Percentiles rank a stretch among this genome's conserved stretches.
Conservation (phyloP, 2,797 vertebrate species). For the Anguilla anguilla region DNA sequence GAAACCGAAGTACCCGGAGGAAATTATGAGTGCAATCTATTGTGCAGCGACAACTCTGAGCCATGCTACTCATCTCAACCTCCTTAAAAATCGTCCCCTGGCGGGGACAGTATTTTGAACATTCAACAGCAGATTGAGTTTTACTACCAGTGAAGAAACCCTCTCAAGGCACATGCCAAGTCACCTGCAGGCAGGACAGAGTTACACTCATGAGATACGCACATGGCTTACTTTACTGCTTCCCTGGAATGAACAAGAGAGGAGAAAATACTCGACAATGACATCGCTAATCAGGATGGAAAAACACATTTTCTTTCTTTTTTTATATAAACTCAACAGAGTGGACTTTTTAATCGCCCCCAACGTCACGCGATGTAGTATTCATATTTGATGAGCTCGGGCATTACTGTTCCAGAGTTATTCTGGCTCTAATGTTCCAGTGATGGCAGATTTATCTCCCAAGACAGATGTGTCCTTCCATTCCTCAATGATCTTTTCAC, state of each 20-base stretch:
- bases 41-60: no score
- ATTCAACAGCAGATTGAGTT: not conserved
- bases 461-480: not conserved
- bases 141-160: not conserved
- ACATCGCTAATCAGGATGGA: not conserved
- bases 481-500: not conserved
- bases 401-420: not conserved
- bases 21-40: not conserved
- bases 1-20: conserved; percentile 11
- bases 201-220: no score
- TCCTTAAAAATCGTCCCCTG: not conserved
- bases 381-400: conserved; percentile 8
- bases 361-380: not conserved
- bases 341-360: not conserved
- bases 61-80: conserved; percentile 4
- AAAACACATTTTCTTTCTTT: not conserved
- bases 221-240: not conserved
- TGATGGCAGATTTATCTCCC: conserved; percentile 2
- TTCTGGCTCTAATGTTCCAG: not conserved
- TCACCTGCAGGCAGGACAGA: not conserved
- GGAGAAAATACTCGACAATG: not conserved
- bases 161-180: not conserved
- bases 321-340: not conserved
- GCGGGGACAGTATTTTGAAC: not conserved
- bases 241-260: not conserved